A percentile compares a stretch with the other conserved stretches of the same genome.
These are phyloP conservation scores for Cephus sareptanus DNA, from an alignment of 2,888 invertebrate species.

Conservation along the genomic window DNA sequence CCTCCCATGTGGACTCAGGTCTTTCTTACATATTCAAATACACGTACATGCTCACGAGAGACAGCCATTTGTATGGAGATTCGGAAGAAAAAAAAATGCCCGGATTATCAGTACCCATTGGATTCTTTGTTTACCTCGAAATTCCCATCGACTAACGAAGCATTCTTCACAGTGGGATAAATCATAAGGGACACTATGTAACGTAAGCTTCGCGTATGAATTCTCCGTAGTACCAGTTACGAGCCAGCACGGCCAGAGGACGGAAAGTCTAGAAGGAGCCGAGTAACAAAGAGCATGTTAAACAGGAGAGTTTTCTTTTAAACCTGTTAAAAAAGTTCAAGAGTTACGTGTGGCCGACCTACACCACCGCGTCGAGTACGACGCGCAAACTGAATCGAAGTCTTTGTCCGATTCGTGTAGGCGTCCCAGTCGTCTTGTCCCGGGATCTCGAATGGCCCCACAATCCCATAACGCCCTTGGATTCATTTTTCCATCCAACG, in stretches of 20 bases:
- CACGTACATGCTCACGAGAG: neutral
- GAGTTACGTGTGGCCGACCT: neutral
- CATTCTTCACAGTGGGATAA: neutral
- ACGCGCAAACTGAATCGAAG: neutral
- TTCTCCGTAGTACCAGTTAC: neutral
- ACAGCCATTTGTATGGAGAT: neutral
- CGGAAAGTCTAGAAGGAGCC: neutral
- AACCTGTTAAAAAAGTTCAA: neutral
- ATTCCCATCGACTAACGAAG: neutral
- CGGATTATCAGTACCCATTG: neutral
- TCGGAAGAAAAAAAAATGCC: neutral
- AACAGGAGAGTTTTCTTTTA: neutral
- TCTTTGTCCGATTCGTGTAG: neutral
- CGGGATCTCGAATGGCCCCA: neutral
- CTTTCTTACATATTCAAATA: neutral
- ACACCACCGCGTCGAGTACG: neutral
- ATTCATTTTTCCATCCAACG: neutral
- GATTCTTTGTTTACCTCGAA: neutral
- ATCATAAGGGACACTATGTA: neutral
- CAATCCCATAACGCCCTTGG: neutral
- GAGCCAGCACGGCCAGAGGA: neutral
- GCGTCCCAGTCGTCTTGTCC: neutral
- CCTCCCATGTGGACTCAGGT: neutral
- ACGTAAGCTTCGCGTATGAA: neutral
- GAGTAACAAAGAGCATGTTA: neutral